Evolutionary conservation across 2,888 invertebrate species (phyloP).

Genomic region (Incurvaria masculella): DNA sequence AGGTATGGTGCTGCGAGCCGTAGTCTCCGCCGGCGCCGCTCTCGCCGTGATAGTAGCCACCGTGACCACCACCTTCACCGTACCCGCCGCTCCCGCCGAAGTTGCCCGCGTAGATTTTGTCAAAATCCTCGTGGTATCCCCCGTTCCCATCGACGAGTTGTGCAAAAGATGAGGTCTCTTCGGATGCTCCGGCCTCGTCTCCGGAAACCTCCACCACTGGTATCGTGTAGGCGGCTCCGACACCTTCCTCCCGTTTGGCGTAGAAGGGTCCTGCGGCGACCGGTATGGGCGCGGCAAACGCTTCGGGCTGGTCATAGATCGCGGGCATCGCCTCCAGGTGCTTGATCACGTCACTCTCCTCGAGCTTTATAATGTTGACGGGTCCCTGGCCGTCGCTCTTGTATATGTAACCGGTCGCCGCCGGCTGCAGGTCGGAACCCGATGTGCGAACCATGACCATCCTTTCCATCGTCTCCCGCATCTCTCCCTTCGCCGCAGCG

Average conservation of each 20-base stretch:
- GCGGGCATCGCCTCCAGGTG: slow-evolving; percentile 27
- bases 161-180: slow-evolving; percentile 35
- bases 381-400: slow-evolving; percentile 47
- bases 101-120: slow-evolving; percentile 27
- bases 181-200: slow-evolving; percentile 31
- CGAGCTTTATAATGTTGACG: slow-evolving; percentile 45
- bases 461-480: slow-evolving; percentile 47
- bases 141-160: slow-evolving; percentile 32
- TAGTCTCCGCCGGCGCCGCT: slow-evolving; percentile 42
- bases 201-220: slow-evolving; percentile 39
- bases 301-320: slow-evolving; percentile 32
- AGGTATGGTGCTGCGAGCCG: slow-evolving; percentile 36
- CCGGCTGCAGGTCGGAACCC: slow-evolving; percentile 57
- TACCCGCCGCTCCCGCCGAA: slow-evolving; percentile 32
- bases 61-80: slow-evolving; percentile 13
- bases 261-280: slow-evolving; percentile 29
- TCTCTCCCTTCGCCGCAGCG: slow-evolving; percentile 26
- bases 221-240: slow-evolving; percentile 27
- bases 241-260: slow-evolving; percentile 28
- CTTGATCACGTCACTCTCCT: slow-evolving; percentile 41
- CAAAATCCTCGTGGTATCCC: slow-evolving; percentile 31
- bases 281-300: slow-evolving; percentile 32
- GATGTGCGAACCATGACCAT: slow-evolving; percentile 56
- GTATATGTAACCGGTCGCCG: slow-evolving; percentile 57
- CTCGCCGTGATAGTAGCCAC: slow-evolving; percentile 16